Base-by-base conservation (phyloP, 2,113 vertebrate species). In the Mesocricetus auratus region DNA sequence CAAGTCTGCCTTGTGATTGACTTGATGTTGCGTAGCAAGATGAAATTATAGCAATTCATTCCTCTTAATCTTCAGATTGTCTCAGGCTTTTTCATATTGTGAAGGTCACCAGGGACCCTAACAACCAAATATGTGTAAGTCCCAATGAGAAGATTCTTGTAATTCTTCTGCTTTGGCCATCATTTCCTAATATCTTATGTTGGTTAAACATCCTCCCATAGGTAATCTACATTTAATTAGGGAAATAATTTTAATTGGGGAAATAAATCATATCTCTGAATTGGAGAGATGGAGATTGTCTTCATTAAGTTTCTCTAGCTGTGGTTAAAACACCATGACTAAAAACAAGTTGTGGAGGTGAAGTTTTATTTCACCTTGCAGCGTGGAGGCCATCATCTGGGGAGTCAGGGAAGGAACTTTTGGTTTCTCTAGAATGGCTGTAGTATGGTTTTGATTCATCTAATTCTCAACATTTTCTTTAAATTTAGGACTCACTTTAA, bases 141-240 rank as follows among this genome's bases (percentile, higher is more conserved):
- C 33, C 31, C n/a, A 73, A 36, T 60, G 17, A 47, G 8, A 39
- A 93, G 79, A 86, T 39, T 2, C 11, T 95, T 95, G 93, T 95
- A 36, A 88, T 66, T 47, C 47, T 26, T 93, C 47, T 96, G 33
- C 53, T 93, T 74, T 21, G 73, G 7, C 21, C 11, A 62, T 13
- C 68, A 56, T 89, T 91, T 82, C 3, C 45, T 89, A 82, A 64
- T 77, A 86, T 36, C n/a, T 53, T 73, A 5, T 24, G 9, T 24
- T 36, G 58, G 16, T 39, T 21, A 93, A 86, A 58, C 3, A 36
- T 77, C 71, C 58, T 83, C 45, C 75, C 33, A 39, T 36, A 96
- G 50, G 45, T 82, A 64, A 75, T 45, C 7, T 31, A 19, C n/a
- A 89, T 91, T 83, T 56, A 73, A 87, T 33, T 66, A 10, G 22